Evolutionary conservation across 1,140 invertebrate species (phyloP).

Genomic region (Lepidurus arcticus): DNA sequence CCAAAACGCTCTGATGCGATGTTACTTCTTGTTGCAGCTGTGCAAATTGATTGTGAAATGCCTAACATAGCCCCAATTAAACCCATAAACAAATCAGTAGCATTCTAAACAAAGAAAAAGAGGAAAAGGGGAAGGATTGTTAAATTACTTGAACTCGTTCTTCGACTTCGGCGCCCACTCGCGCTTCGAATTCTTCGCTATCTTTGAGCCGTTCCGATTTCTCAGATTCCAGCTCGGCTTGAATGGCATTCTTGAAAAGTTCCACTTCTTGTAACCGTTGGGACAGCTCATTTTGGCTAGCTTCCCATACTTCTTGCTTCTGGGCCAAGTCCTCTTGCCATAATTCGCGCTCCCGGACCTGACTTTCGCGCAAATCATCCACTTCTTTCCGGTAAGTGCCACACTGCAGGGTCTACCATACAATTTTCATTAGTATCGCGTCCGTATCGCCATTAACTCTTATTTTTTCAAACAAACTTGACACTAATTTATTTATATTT

Average conservation of each 20-base stretch:
- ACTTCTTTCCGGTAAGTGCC: slow-evolving; percentile 3
- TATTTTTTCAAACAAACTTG: neutral
- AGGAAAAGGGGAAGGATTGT: neutral
- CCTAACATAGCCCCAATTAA: neutral
- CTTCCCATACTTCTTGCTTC: neutral
- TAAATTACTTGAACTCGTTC: neutral
- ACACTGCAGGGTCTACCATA: neutral
- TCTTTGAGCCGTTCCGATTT: neutral
- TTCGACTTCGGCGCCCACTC: neutral
- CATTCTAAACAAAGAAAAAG: neutral
- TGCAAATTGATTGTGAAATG: neutral
- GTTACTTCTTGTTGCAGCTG: slow-evolving; percentile 8
- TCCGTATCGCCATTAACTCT: no score
- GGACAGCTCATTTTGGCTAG: neutral
- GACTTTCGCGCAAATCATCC: slow-evolving; percentile 2
- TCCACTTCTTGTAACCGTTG: neutral
- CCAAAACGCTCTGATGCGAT: neutral
- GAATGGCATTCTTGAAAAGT: neutral
- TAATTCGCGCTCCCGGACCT: neutral
- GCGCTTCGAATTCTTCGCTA: neutral
- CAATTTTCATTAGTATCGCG: neutral
- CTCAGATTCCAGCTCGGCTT: neutral
- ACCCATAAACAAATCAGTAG: neutral
- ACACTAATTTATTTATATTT: neutral
- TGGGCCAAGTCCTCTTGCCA: neutral